Evolutionary conservation across 2,888 invertebrate species (phyloP).

Genomic region (Apamea sordens): DNA sequence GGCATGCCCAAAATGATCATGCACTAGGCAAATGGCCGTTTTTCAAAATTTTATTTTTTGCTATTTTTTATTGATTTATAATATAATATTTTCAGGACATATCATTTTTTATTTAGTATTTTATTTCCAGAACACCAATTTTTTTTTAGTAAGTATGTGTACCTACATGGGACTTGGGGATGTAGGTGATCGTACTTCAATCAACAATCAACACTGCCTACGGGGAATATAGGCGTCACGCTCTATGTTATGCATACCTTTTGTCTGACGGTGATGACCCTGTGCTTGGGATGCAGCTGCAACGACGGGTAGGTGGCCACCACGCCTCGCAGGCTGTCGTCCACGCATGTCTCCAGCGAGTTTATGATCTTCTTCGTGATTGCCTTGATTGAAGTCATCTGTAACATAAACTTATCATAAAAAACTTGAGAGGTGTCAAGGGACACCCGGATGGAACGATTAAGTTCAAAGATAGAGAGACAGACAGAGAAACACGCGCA

Average conservation of each 20-base stretch:
- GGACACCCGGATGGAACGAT: no score
- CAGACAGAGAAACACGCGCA: no score
- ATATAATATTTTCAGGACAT: no score
- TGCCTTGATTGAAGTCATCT: slow-evolving; percentile 73
- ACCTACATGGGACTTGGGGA: neutral
- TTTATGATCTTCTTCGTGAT: slow-evolving; percentile 89
- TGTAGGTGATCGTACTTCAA: neutral
- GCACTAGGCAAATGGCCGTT: no score
- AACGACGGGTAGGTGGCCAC: slow-evolving; percentile 88
- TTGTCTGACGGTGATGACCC: slow-evolving; percentile 86
- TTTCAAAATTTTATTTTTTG: no score
- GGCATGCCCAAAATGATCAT: no score
- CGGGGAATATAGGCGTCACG: neutral
- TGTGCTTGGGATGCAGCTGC: slow-evolving; percentile 87
- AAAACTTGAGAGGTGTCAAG: no score
- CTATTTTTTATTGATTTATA: no score
- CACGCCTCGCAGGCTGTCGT: slow-evolving; percentile 90
- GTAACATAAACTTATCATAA: neutral
- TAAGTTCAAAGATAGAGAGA: no score
- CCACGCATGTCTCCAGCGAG: slow-evolving; percentile 86
- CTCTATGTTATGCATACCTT: slow-evolving; percentile 78
- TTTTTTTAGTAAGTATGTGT: no score
- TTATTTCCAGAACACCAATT: no score
- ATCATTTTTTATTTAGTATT: no score
- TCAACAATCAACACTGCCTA: neutral